A percentile compares a stretch with the other conserved stretches of the same genome.
phyloP scores from a whole-genome alignment of 37 sponge, comb jelly and placozoan species.

The Crambe crambe region DNA sequence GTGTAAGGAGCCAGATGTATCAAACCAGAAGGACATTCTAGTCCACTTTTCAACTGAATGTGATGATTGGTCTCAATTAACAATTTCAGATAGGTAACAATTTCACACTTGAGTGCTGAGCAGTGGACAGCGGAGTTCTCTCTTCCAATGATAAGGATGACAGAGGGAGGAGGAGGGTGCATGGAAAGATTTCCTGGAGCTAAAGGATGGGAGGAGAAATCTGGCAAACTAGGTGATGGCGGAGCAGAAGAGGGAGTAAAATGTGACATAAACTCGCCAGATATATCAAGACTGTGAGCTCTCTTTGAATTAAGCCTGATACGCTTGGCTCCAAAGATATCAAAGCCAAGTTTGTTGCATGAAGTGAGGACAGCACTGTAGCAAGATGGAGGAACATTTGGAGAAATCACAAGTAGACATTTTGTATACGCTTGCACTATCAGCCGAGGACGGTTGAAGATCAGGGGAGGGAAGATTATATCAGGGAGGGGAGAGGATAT shows the following conservation, averaged over 20 bases:
- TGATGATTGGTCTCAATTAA: not conserved
- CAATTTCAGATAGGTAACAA: not conserved
- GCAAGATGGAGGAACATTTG: slow-evolving; percentile 36
- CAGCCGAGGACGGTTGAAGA: slow-evolving; percentile 38
- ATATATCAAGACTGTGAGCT: slow-evolving; percentile 40
- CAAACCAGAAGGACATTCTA: not conserved
- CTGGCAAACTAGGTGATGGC: slow-evolving; percentile 27
- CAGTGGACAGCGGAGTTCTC: slow-evolving; percentile 56
- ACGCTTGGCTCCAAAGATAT: slow-evolving; percentile 53
- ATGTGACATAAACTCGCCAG: slow-evolving; percentile 17
- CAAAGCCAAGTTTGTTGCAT: slow-evolving; percentile 45
- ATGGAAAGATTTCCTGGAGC: not conserved
- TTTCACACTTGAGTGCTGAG: not conserved
- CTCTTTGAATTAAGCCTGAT: slow-evolving; percentile 67
- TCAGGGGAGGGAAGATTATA: slow-evolving; percentile 46
- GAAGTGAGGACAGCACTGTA: slow-evolving; percentile 50
- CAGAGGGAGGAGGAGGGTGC: slow-evolving; percentile 46
- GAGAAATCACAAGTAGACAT: slow-evolving; percentile 51
- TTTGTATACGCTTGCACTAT: slow-evolving; percentile 26
- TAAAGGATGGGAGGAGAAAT: not conserved
- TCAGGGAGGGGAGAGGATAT: slow-evolving; percentile 28
- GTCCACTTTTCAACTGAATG: not conserved
- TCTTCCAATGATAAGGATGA: slow-evolving; percentile 39
- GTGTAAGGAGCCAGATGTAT: slow-evolving; percentile 15
- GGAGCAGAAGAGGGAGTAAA: slow-evolving; percentile 63